Conservation (phyloP, 2,113 vertebrate species). For the Serilophus lunatus region DNA sequence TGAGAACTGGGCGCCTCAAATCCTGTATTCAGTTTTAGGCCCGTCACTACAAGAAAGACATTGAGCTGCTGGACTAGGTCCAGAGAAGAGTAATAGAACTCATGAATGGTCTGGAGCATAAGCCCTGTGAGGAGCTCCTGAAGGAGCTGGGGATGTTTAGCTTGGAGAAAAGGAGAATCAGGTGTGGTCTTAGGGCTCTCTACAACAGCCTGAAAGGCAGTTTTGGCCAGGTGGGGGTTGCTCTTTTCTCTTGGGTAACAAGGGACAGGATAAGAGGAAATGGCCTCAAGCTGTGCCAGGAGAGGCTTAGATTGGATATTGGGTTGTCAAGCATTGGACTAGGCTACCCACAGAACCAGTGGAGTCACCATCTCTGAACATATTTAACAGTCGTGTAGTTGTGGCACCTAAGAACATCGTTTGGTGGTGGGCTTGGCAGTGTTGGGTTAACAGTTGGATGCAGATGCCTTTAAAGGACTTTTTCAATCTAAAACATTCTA, state of each 20-base stretch:
- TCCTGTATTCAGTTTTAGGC: not conserved
- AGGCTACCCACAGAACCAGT: not conserved
- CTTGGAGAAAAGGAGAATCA: not conserved
- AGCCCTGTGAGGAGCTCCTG: not conserved
- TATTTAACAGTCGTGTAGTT: not conserved
- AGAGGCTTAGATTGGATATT: not conserved
- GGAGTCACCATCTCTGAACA: not conserved
- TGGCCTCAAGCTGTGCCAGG: not conserved
- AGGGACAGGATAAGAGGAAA: not conserved
- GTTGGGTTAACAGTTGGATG: not conserved
- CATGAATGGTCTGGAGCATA: not conserved
- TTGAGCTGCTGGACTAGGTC: not conserved
- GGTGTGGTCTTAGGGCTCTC: not conserved
- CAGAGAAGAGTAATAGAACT: not conserved
- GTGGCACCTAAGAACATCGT: no score
- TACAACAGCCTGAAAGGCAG: not conserved
- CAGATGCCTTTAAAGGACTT: not conserved
- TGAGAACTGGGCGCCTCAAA: fast-evolving
- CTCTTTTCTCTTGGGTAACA: not conserved
- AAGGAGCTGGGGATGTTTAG: not conserved
- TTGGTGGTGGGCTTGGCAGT: not conserved
- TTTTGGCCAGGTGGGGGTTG: fast-evolving
- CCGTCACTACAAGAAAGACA: not conserved
- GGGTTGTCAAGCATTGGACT: not conserved
- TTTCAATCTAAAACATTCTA: not conserved